Evolutionary conservation across 2,797 vertebrate genomes (phyloP).

Genomic region (Takifugu ocellatus): DNA sequence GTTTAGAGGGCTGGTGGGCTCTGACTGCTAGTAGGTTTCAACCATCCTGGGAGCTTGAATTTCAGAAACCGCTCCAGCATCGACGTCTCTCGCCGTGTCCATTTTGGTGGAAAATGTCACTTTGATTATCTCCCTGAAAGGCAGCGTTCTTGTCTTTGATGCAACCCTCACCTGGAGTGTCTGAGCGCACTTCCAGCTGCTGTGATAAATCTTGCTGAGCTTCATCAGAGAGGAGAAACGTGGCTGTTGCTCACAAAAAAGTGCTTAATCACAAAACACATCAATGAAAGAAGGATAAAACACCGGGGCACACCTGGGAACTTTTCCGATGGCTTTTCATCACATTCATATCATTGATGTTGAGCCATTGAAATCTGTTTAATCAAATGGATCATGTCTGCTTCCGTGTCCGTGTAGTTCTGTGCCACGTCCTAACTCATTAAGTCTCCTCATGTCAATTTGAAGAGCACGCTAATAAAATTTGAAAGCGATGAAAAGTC

Average conservation of each 20-base stretch:
- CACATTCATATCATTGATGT: too few relatives aligned
- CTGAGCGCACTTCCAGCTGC: conserved; percentile 21
- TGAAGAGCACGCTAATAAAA: too few relatives aligned
- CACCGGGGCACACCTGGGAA: too few relatives aligned
- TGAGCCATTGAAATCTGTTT: too few relatives aligned
- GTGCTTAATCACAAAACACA: background rate
- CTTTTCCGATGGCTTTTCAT: too few relatives aligned
- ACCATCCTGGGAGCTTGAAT: conserved; percentile 16
- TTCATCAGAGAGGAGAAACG: conserved; percentile 25
- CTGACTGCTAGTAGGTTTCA: conserved; percentile 29
- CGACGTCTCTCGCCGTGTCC: conserved; percentile 10
- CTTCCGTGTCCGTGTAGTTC: too few relatives aligned
- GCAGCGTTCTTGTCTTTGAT: conserved; percentile 17
- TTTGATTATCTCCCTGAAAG: conserved; percentile 23
- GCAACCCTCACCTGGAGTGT: conserved; percentile 32
- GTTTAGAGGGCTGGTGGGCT: conserved; percentile 38
- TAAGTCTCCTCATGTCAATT: too few relatives aligned
- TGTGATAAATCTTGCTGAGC: conserved; percentile 35
- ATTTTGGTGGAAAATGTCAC: background rate
- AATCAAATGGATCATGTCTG: too few relatives aligned
- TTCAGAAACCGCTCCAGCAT: conserved; percentile 22
- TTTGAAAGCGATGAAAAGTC: too few relatives aligned
- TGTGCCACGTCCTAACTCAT: too few relatives aligned
- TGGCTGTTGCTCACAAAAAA: background rate
- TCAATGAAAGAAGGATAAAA: too few relatives aligned